phyloP scores from a whole-genome alignment of 2,113 vertebrate genomes.

The Gnathonemus longibarbis region DNA sequence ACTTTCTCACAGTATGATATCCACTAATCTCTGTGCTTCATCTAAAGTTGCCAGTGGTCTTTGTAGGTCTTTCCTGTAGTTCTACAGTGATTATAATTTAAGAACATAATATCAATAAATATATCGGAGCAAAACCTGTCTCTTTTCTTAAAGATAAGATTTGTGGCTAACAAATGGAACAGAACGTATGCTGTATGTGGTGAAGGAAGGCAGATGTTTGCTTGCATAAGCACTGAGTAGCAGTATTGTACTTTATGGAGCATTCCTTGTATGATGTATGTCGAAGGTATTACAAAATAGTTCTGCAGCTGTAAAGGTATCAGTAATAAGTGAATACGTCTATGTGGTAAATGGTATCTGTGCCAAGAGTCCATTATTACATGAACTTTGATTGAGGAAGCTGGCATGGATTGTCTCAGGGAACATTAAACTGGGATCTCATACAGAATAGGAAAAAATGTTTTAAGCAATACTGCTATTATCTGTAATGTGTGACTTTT shows the following conservation, averaged over 20 bases:
- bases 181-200: neutral
- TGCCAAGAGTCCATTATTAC: neutral
- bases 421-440: neutral
- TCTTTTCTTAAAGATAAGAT: neutral
- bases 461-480: neutral
- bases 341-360: neutral
- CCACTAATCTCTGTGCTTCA: neutral
- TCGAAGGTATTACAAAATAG: neutral
- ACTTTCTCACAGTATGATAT: neutral
- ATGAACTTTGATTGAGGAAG: neutral
- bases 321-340: neutral
- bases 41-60: neutral
- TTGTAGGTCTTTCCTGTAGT: conserved; percentile 3
- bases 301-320: neutral
- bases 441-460: neutral
- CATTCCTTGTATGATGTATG: neutral
- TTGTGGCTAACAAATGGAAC: neutral
- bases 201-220: neutral
- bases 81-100: neutral
- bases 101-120: conserved; percentile 22
- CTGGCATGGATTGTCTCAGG: neutral
- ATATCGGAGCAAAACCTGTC: neutral
- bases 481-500: neutral
- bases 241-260: neutral
- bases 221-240: neutral